Evolutionary conservation across 2,113 vertebrate species (phyloP), one percentile per base, ranked within the genome.

Genomic region (Leptosomus discolor): DNA sequence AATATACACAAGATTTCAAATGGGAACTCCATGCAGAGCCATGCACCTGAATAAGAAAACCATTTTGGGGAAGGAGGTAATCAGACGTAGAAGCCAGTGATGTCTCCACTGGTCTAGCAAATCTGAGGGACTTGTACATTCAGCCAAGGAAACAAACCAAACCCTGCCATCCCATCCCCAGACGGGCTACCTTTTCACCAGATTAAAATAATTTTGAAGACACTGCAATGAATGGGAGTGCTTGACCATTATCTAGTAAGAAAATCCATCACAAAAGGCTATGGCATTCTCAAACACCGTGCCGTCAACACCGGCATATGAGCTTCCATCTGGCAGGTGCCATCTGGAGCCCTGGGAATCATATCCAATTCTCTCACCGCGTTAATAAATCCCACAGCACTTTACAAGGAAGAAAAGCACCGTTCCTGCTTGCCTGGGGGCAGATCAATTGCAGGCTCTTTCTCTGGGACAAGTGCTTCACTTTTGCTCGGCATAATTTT

Each of bases 291-390:
- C 57, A 34, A 80, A 86, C 30, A 56, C 26, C 9, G 10, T 18
- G 36, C 17, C 26, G 58, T 74, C 50, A 74, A 60, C 0, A 4
- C n/a, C 51, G 51, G 45, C 15, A 84, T 41, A 89, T 2, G 6
- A 96, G 68, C 58, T 94, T 81, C 85, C 85, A 87, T 85, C 81
- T 90, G 94, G 64, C 51, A 88, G 39, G 37, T 70, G 51, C 87
- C 85, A 92, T 78, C 92, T 97, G 85, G 90, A 95, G 56, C 43
- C 39, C 51, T 67, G 56, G n/a, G 78, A 95, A 91, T 63, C 43
- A 10, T 8, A 41, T 32, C 32, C 64, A 61, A 5, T 70, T 93
- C 56, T 87, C 56, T 50, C 73, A 65, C 26, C 51, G 57, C 2
- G 6, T 63, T 94, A 95, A 65, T 39, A 86, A 87, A 74, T 70